These are phyloP conservation scores for Dromas ardeola DNA, from an alignment of 2,113 vertebrate genomes.

Conservation along the genomic window DNA sequence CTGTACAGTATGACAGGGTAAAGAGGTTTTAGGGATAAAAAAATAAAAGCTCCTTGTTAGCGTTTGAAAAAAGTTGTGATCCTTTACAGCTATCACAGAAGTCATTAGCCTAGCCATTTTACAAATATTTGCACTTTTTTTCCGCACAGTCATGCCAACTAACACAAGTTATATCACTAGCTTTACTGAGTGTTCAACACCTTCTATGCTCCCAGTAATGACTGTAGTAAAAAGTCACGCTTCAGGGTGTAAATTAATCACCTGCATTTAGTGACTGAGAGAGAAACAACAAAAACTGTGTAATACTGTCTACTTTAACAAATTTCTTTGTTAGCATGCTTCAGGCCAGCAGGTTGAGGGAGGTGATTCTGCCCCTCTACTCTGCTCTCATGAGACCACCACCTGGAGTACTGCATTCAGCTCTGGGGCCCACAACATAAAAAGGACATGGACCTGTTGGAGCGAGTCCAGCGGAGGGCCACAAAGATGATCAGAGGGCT, in stretches of 20 bases:
- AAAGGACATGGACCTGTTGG: neutral
- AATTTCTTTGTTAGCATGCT: neutral
- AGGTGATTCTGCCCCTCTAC: neutral
- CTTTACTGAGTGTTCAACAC: neutral
- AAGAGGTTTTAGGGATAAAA: neutral
- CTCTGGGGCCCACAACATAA: neutral
- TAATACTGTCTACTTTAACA: neutral
- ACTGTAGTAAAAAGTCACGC: neutral
- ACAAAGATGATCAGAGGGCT: neutral
- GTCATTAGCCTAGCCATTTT: neutral
- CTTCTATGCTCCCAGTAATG: neutral
- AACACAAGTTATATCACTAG: neutral
- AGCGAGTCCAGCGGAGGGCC: neutral
- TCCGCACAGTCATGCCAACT: neutral
- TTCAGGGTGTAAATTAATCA: constrained; percentile 24
- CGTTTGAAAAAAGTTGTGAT: neutral
- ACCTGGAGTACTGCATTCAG: neutral
- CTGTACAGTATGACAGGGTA: neutral
- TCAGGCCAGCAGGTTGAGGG: neutral
- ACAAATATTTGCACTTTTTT: neutral
- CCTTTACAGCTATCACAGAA: neutral
- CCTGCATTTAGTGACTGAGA: neutral
- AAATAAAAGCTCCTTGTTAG: neutral
- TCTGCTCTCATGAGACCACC: neutral
- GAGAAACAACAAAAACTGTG: constrained; percentile 15